phyloP scores from a whole-genome alignment of 2,888 invertebrate species.

The Tetheella fluctuosa region DNA sequence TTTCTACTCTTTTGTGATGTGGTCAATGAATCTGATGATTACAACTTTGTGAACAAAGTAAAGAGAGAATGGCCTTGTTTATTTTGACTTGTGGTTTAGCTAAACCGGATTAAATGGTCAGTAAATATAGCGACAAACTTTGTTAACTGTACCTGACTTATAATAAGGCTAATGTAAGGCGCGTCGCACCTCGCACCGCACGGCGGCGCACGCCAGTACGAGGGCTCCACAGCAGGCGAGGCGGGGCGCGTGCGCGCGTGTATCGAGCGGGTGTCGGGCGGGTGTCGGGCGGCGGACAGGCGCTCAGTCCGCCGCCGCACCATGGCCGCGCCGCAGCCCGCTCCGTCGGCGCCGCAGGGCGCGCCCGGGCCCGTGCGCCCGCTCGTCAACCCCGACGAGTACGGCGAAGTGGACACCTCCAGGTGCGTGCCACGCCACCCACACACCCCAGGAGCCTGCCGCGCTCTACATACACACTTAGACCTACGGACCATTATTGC shows the following conservation, averaged over 20 bases:
- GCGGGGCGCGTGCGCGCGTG: constrained; percentile 5
- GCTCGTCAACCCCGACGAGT: constrained; percentile 91
- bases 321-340: constrained; percentile 54
- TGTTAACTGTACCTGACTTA: no score
- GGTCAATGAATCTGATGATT: no score
- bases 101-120: no score
- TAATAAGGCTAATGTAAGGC: no score
- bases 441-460: constrained; percentile 1
- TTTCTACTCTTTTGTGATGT: no score
- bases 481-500: background rate
- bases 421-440: constrained; percentile 75
- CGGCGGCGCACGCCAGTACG: background rate
- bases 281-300: constrained; percentile 10
- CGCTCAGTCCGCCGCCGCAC: constrained; percentile 40
- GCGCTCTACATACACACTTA: background rate
- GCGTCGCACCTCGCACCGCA: no score
- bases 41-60: no score
- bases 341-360: constrained; percentile 40
- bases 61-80: no score
- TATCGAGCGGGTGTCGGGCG: background rate
- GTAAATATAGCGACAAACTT: no score
- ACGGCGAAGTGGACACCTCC: constrained; percentile 93
- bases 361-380: constrained; percentile 81
- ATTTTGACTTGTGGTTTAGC: no score
- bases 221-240: background rate